Evolutionary conservation across 1,140 invertebrate genomes (phyloP), one percentile per base, ranked within the genome.

Genomic region (Aphelenchoides avenae): DNA sequence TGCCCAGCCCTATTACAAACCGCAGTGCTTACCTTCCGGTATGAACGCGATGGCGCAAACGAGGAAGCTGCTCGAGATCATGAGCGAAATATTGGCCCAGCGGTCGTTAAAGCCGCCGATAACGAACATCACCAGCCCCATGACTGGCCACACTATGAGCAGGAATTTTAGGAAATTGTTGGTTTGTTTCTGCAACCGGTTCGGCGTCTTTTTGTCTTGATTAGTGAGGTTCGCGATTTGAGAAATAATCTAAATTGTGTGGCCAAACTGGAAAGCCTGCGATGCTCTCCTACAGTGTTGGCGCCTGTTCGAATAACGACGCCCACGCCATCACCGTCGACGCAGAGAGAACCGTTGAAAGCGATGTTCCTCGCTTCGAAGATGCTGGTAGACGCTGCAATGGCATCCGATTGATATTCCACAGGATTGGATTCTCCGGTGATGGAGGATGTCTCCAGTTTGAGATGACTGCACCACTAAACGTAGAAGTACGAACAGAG

Each of bases 401-500:
- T 70, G 26, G 60, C 44, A 37, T 70, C 66, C n/a, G 42, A 33
- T 29, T 40, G 64, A 39, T 59, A 70, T 26, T 70, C 68, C 15
- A 70, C 51, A 18, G 86, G 83, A 65, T 86, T 84, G 5, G 85
- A 86, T 77, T 88, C 87, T 13, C 86, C 86, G 4, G 86, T 88
- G 26, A 88, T 80, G 3, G 85, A 86, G 1, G 86, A 86, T 75
- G 86, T 87, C 69, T 88, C 86, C 0, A 87, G 85, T 61, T 75
- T 59, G 30, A 73, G 78, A 86, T 72, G 41, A n/a, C 40, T 49
- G 24, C 87, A 85, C 26, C 15, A n/a, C n/a, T n/a, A n/a, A n/a
- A n/a, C n/a, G n/a, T n/a, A n/a, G n/a, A n/a, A n/a, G n/a, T n/a
- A n/a, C n/a, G n/a, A n/a, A n/a, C n/a, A n/a, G n/a, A n/a, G n/a